A percentile compares a stretch with the other conserved stretches of the same genome.
Evolutionary conservation across 1,140 invertebrate genomes (phyloP).

Genomic region (Drosophila setifemur): DNA sequence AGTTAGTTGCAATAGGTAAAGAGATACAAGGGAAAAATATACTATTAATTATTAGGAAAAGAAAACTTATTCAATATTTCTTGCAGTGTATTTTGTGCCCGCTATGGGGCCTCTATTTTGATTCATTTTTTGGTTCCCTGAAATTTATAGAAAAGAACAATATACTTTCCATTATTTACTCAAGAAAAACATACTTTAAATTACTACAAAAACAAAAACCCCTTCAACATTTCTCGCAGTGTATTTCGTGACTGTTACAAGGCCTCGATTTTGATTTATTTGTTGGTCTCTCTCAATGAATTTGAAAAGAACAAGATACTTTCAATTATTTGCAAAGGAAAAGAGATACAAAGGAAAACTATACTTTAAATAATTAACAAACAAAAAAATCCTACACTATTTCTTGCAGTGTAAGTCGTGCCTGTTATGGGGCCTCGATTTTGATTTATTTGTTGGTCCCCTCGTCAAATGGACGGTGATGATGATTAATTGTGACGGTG

Average conservation of each 20-base stretch:
- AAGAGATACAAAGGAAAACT: too few species aligned
- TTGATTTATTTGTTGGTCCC: slow-evolving; percentile 77
- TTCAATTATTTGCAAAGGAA: too few species aligned
- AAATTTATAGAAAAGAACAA: too few species aligned
- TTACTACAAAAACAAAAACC: too few species aligned
- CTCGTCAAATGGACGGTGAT: slow-evolving; percentile 73
- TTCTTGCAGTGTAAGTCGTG: slow-evolving; percentile 4
- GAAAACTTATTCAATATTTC: too few species aligned
- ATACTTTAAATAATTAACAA: neutral
- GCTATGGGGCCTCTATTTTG: slow-evolving; percentile 58
- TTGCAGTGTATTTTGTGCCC: slow-evolving; percentile 8
- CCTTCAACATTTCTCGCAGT: neutral
- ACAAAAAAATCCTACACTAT: too few species aligned
- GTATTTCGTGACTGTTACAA: slow-evolving; percentile 5
- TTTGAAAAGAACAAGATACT: too few species aligned
- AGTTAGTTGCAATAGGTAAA: too few species aligned
- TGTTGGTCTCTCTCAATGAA: too few species aligned
- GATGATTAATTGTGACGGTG: slow-evolving; percentile 77
- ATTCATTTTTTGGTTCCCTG: too few species aligned
- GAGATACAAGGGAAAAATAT: too few species aligned
- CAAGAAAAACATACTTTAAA: neutral
- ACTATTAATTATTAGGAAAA: neutral
- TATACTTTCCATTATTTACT: too few species aligned
- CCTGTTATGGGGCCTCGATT: slow-evolving; percentile 48
- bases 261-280: slow-evolving; percentile 77